These are phyloP conservation scores for Lonchura striata DNA, from an alignment of 2,113 vertebrate species.

Conservation along the genomic window DNA sequence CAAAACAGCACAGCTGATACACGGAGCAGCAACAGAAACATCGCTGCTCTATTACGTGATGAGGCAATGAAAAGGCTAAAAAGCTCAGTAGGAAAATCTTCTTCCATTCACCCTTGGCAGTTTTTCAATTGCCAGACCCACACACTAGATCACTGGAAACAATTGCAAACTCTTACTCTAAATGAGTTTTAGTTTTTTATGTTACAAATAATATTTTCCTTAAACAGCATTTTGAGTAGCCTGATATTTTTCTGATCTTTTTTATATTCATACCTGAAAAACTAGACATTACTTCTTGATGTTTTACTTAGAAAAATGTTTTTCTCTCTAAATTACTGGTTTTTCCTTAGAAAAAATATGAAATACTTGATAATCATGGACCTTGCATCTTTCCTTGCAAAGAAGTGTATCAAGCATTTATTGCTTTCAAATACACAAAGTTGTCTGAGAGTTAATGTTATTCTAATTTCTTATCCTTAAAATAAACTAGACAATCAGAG, in stretches of 20 bases:
- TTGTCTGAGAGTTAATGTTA: slow-evolving; percentile 1
- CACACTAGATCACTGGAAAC: not conserved
- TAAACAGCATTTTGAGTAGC: not conserved
- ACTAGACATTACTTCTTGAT: not conserved
- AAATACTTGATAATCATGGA: not conserved
- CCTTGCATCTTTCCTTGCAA: not conserved
- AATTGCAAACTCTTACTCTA: not conserved
- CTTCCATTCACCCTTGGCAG: not conserved
- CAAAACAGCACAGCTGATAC: not conserved
- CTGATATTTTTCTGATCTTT: not conserved
- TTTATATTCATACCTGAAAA: not conserved
- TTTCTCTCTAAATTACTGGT: not conserved
- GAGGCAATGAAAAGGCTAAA: not conserved
- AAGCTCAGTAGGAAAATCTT: not conserved
- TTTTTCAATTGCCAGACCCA: not conserved
- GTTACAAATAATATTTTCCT: not conserved
- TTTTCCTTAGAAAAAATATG: not conserved
- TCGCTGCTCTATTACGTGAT: not conserved
- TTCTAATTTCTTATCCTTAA: slow-evolving; percentile 42
- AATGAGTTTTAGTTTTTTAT: not conserved
- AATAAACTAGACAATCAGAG: slow-evolving; percentile 42
- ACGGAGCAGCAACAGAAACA: not conserved
- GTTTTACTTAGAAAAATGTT: not conserved
- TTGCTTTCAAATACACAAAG: not conserved
- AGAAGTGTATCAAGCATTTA: not conserved